phyloP scores from a whole-genome alignment of 2,113 vertebrate genomes.

The Probosciger aterrimus region DNA sequence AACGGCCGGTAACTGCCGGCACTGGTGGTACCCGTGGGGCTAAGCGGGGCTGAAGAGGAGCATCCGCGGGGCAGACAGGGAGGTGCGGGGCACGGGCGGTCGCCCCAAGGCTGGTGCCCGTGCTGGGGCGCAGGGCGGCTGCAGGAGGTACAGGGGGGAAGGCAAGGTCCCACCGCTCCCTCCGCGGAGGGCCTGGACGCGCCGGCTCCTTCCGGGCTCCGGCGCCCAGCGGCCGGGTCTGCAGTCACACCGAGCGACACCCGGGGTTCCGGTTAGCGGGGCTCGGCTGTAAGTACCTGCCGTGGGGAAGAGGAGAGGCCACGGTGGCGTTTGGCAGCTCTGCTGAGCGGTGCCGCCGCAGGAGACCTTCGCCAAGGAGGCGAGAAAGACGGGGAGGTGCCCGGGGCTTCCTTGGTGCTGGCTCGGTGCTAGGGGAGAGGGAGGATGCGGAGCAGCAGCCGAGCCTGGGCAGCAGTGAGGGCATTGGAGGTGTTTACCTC shows the following conservation, averaged over 20 bases:
- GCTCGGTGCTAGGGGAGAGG: not conserved
- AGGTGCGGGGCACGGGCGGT: too few species aligned
- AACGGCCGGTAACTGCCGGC: not conserved
- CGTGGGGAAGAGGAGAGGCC: too few species aligned
- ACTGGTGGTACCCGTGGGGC: not conserved
- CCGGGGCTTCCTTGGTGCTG: not conserved
- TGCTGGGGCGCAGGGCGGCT: not conserved
- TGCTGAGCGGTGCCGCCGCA: not conserved
- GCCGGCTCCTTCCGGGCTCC: not conserved
- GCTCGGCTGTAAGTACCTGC: not conserved
- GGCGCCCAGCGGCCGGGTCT: not conserved
- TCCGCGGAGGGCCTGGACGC: fast-evolving
- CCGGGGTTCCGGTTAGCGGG: not conserved
- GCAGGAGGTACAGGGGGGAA: too few species aligned
- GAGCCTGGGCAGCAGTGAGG: not conserved
- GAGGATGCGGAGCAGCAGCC: not conserved
- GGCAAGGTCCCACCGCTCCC: not conserved
- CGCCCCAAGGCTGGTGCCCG: not conserved
- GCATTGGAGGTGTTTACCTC: not conserved
- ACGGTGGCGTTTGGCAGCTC: too few species aligned
- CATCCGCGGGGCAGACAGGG: not conserved
- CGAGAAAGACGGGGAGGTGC: not conserved
- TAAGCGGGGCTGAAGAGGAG: not conserved
- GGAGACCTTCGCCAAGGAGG: fast-evolving
- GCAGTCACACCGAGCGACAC: not conserved